Evolutionary conservation across 1,140 invertebrate species (phyloP), one percentile per base, ranked within the genome.

Genomic region (Gryllus bimaculatus): DNA sequence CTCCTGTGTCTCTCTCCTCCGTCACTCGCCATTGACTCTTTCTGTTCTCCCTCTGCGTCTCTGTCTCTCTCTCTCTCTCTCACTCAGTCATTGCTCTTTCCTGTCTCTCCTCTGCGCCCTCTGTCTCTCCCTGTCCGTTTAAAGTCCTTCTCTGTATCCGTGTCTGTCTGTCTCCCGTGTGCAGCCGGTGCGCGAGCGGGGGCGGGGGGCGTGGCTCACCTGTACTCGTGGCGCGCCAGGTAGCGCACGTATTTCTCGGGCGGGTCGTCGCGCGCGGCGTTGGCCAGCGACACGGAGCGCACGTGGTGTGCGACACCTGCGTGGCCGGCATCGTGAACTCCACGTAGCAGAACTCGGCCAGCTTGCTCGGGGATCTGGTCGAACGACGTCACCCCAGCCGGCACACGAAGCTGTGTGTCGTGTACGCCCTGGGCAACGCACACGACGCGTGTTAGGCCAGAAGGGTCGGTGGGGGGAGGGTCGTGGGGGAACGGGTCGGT

Each of bases 261-360:
- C 13, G 98, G 96, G 83, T 96, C 94, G 81, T 95, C 95, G 77
- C 92, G 92, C 86, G 96, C 95, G 82, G 93, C 94, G 81, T 94
- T 93, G 83, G 93, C 91, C 80, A 99, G 92, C 81, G 96, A 96
- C 39, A 99, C 95, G 79, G 96, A 98, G 81, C 98, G 90, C 80
- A 98, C 94, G 97, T 98, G 75, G 96, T 97, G 86, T 99, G 97
- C 47, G 95, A 98, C 76, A 98, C 96, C 84, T 98, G 97, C 49
- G 98, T 98, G 76, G 96, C 94, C 47, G 98, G 98, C 98, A 99
- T 99, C 20, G 96, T 99, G 86, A 99, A 99, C 85, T 99, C 96
- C 8, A 99, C 96, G 84, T 93, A 92, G 81, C 93, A 94, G 87
- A 92, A 94, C 80, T 94, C 92, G 66, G 96, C 92, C 83, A 99